Conservation (phyloP, 1,140 invertebrate species). For the Drosophila ercepeae region DNA sequence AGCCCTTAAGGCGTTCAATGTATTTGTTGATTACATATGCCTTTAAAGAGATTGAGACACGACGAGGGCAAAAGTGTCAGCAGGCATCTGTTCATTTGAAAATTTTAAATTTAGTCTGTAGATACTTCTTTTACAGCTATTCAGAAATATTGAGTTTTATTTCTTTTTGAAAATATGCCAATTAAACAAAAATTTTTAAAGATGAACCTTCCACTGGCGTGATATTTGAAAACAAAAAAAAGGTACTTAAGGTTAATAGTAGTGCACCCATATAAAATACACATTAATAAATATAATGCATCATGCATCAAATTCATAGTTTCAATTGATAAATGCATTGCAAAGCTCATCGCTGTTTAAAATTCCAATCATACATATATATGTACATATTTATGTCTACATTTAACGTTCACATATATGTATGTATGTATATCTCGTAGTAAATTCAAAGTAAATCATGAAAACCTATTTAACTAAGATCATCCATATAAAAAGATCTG, state of each 20-base stretch:
- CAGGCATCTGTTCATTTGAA: constrained; percentile 14
- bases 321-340: no score
- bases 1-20: constrained; percentile 1
- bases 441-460: no score
- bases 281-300: no score
- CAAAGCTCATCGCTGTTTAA: no score
- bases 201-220: not conserved
- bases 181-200: constrained; percentile 5
- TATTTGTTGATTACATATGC: constrained; percentile 15
- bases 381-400: no score
- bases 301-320: no score
- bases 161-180: constrained; percentile 16
- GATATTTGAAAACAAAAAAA: not conserved
- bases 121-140: constrained; percentile 55
- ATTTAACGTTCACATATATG: no score
- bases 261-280: not conserved
- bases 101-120: constrained; percentile 65
- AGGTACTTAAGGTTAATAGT: constrained; percentile 1
- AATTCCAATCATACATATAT: no score
- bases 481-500: no score
- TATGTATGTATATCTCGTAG: no score
- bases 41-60: constrained; percentile 18
- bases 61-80: constrained; percentile 7
- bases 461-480: no score
- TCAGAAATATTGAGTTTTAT: constrained; percentile 19